A percentile compares a stretch with the other conserved stretches of the same genome.
These are phyloP conservation scores for Hippolais icterina DNA, from an alignment of 2,113 vertebrate species.

Conservation along the genomic window DNA sequence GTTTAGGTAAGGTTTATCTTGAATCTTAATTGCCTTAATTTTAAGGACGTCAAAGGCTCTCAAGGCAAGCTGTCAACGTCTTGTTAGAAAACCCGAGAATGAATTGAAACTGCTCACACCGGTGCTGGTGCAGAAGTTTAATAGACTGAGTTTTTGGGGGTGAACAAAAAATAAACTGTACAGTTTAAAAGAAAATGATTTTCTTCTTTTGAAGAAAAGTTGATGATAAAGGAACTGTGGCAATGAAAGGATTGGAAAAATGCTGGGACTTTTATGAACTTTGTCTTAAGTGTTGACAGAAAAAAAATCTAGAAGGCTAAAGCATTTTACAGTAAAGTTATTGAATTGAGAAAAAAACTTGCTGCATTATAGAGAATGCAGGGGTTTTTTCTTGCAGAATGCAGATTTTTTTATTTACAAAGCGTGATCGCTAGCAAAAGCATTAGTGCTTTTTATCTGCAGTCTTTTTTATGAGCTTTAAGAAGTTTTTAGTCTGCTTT, in stretches of 20 bases:
- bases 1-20: conserved; percentile 92
- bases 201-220: conserved; percentile 96
- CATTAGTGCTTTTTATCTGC: conserved; percentile 98
- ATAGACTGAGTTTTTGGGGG: conserved; percentile 82
- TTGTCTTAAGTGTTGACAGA: conserved; percentile 82
- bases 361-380: conserved; percentile 88
- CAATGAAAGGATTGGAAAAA: conserved; percentile 82
- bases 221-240: conserved; percentile 89
- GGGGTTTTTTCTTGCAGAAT: conserved; percentile 84
- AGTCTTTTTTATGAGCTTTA: conserved; percentile 98
- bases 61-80: conserved; percentile 85
- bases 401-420: conserved; percentile 89
- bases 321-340: conserved; percentile 88
- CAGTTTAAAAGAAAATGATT: conserved; percentile 91
- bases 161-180: conserved; percentile 89
- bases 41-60: conserved; percentile 90
- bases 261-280: conserved; percentile 87
- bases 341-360: conserved; percentile 80
- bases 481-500: conserved; percentile 96
- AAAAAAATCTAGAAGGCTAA: conserved; percentile 82
- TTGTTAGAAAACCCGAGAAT: conserved; percentile 79
- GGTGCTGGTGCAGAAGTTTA: conserved; percentile 80
- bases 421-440: conserved; percentile 87
- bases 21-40: conserved; percentile 99
- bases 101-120: conserved; percentile 82